Conservation (phyloP, 2,797 vertebrate genomes). For the Sebastiscus albofasciatus region DNA sequence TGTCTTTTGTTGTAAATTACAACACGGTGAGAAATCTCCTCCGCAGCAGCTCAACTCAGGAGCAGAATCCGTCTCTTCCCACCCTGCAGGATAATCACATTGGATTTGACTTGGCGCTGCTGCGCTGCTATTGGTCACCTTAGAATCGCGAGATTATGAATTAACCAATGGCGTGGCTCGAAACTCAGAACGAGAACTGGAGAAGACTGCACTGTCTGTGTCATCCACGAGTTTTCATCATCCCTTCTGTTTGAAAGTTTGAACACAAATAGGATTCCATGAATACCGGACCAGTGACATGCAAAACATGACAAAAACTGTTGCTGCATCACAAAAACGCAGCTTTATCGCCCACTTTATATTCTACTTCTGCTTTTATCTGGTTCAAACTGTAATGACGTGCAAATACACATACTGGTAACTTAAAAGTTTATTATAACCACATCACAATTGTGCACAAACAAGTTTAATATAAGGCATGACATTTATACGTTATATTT, state of each 20-base stretch:
- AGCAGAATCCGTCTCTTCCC: neutral
- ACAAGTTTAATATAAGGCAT: too few relatives aligned
- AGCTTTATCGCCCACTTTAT: too few relatives aligned
- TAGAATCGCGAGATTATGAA: slow-evolving; percentile 48
- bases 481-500: too few relatives aligned
- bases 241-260: slow-evolving; percentile 74
- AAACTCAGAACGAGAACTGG: neutral
- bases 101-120: slow-evolving; percentile 67
- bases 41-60: rapidly evolving
- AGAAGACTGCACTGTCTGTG: neutral
- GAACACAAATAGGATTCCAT: slow-evolving; percentile 80
- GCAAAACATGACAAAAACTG: too few relatives aligned
- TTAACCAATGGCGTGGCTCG: slow-evolving; percentile 59
- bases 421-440: too few relatives aligned
- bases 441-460: too few relatives aligned
- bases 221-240: neutral
- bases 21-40: neutral
- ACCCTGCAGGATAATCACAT: neutral
- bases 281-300: slow-evolving; percentile 31
- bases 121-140: slow-evolving; percentile 19
- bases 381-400: neutral
- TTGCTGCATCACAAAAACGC: neutral
- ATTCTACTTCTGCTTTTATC: neutral
- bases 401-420: too few relatives aligned
- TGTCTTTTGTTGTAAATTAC: too few relatives aligned